Evolutionary conservation across 2,797 vertebrate genomes (phyloP).

Genomic region (Centroberyx gerrardi): DNA sequence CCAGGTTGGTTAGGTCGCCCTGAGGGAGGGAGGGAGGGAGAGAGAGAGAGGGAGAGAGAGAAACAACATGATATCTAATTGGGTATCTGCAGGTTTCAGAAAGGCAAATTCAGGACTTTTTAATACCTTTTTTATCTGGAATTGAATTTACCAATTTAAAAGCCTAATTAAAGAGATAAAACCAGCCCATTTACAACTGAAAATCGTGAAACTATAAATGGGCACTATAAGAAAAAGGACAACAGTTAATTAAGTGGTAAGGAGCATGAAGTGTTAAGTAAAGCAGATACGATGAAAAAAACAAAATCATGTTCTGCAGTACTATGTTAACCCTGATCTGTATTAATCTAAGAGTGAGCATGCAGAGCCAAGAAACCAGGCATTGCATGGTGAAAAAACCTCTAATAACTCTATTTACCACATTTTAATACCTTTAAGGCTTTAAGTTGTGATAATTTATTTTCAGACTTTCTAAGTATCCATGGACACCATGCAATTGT

Average conservation of each 20-base stretch:
- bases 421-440: neutral
- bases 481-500: neutral
- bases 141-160: too few species aligned
- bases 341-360: too few species aligned
- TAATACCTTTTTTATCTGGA: too few species aligned
- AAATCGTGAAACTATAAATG: neutral
- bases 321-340: too few species aligned
- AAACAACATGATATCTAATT: neutral
- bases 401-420: neutral
- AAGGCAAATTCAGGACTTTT: too few species aligned
- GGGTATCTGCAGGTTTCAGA: too few species aligned
- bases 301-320: too few species aligned
- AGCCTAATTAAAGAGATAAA: too few species aligned
- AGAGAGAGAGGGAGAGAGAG: neutral
- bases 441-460: neutral
- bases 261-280: neutral
- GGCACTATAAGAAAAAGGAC: neutral
- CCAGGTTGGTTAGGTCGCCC: conserved; percentile 98
- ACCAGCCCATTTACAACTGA: too few species aligned
- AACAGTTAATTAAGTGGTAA: neutral
- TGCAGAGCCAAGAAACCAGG: too few species aligned
- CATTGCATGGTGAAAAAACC: neutral
- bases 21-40: conserved; percentile 58
- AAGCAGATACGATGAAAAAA: neutral
- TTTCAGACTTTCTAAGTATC: neutral